A percentile compares a stretch with the other conserved stretches of the same genome.
Conservation (phyloP, 2,797 vertebrate genomes). For the Glyptemys insculpta region DNA sequence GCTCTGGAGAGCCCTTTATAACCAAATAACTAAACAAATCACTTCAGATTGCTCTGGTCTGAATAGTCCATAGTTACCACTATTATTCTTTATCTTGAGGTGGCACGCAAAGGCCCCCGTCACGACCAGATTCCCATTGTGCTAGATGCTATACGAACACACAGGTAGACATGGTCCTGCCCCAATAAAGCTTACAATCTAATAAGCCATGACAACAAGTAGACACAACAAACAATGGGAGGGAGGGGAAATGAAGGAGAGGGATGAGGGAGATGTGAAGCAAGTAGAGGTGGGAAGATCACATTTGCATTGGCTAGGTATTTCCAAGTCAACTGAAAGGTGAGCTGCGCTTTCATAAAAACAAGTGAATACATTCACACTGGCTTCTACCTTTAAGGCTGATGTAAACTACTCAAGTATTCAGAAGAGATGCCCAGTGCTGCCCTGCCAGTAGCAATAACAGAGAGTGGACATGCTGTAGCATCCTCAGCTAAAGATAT, state of each 20-base stretch:
- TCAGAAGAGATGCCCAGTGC: not conserved
- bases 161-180: constrained; percentile 38
- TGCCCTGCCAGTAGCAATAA: not conserved
- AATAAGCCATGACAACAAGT: not conserved
- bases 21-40: constrained; percentile 53
- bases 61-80: constrained; percentile 38
- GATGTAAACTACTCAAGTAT: not conserved
- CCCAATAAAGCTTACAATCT: constrained; percentile 17
- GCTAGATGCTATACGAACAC: constrained; percentile 35
- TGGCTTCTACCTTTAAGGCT: not conserved
- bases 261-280: not conserved
- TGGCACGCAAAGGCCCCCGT: not conserved
- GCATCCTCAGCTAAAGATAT: not conserved
- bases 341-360: not conserved
- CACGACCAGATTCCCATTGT: not conserved
- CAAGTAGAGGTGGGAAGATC: not conserved
- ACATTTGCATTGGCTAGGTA: not conserved
- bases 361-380: not conserved
- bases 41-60: constrained; percentile 39
- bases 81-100: constrained; percentile 40
- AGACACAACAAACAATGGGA: not conserved
- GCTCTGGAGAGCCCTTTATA: constrained; percentile 59
- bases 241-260: not conserved
- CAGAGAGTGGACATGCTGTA: not conserved
- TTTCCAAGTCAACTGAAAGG: not conserved